Evolutionary conservation across 2,888 invertebrate species (phyloP).

Genomic region (Dione juno): DNA sequence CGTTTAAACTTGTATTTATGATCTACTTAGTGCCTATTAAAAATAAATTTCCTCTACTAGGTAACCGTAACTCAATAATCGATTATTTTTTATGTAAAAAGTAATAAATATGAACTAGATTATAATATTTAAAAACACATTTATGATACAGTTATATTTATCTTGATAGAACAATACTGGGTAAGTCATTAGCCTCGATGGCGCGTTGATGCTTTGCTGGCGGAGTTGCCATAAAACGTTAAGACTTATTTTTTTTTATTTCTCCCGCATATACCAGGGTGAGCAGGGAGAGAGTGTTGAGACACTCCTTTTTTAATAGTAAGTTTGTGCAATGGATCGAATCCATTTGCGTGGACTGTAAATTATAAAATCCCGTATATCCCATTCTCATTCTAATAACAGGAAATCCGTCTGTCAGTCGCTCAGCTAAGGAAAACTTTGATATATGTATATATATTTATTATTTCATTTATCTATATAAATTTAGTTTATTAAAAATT

Average conservation of each 20-base stretch:
- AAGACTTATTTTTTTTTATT: neutral
- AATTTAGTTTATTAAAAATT: too few relatives aligned
- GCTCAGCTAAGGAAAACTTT: too few relatives aligned
- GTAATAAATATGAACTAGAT: slow-evolving; percentile 16
- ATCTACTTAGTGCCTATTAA: neutral
- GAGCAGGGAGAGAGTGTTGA: neutral
- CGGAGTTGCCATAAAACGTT: slow-evolving; percentile 5
- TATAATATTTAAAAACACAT: slow-evolving; percentile 4
- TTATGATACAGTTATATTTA: slow-evolving; percentile 10
- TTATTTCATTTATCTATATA: too few relatives aligned
- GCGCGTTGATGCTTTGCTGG: slow-evolving; percentile 15
- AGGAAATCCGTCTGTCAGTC: too few relatives aligned
- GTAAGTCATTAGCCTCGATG: slow-evolving; percentile 27
- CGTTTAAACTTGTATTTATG: too few relatives aligned
- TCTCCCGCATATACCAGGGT: neutral
- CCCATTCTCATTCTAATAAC: too few relatives aligned
- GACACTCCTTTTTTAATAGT: neutral
- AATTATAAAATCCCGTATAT: too few relatives aligned
- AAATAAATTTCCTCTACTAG: neutral
- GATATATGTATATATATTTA: too few relatives aligned
- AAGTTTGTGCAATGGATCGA: neutral
- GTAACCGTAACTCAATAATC: neutral
- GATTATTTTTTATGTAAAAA: neutral
- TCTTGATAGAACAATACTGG: slow-evolving; percentile 23
- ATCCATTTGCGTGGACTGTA: too few relatives aligned